Evolutionary conservation across 53 echinoderm and acorn worm genomes (phyloP).

Genomic region (Paracentrotus lividus): DNA sequence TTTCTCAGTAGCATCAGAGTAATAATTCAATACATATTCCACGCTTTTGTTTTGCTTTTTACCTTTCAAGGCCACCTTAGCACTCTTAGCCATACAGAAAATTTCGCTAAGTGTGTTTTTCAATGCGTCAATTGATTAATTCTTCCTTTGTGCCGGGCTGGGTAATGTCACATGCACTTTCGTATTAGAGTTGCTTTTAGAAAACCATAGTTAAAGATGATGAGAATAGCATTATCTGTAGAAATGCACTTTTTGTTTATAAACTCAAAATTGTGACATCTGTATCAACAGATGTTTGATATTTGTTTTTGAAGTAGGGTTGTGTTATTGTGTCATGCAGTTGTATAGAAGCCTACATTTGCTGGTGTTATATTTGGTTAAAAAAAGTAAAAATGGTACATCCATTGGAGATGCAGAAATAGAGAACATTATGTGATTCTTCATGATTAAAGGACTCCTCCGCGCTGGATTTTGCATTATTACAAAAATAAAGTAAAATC

Average conservation of each 20-base stretch:
- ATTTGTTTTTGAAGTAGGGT: background rate
- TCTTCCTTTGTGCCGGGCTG: background rate
- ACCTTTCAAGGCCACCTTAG: constrained; percentile 12
- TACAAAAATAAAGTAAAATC: no score
- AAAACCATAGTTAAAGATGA: background rate
- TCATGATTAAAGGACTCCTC: no score
- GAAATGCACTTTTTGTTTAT: constrained; percentile 22
- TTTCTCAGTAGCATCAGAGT: background rate
- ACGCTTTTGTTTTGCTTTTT: background rate
- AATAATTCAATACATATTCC: constrained; percentile 9
- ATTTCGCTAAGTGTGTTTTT: background rate
- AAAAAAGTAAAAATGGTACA: no score
- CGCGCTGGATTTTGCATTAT: no score
- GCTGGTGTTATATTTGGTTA: background rate
- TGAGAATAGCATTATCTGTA: background rate
- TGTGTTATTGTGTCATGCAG: background rate
- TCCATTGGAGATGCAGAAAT: no score
- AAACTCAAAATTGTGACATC: background rate
- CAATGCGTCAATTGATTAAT: background rate
- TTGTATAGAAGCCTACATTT: background rate
- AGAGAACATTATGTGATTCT: no score
- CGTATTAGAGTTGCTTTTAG: constrained; percentile 21
- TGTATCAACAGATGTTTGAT: constrained; percentile 1
- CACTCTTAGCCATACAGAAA: background rate
- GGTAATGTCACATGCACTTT: constrained; percentile 39